Conservation (phyloP, 2,113 vertebrate genomes). For the Cyphotilapia sp. region DNA sequence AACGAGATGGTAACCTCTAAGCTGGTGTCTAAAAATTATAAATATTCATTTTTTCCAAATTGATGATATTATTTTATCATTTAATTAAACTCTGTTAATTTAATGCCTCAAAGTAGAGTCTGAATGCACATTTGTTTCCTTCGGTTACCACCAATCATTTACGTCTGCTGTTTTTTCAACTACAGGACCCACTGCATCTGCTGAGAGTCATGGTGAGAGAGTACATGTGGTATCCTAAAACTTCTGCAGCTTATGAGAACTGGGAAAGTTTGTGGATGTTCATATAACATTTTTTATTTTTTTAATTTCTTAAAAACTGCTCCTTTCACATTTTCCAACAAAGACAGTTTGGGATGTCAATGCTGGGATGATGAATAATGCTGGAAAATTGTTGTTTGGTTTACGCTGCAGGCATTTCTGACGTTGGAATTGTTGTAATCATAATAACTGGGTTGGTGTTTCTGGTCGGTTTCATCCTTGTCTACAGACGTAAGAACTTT, state of each 20-base stretch:
- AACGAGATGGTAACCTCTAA: rapidly evolving
- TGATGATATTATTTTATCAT: neutral
- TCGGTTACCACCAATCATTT: neutral
- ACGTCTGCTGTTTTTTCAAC: rapidly evolving
- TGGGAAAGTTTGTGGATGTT: neutral
- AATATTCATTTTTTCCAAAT: rapidly evolving
- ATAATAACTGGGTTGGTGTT: neutral
- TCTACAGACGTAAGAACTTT: neutral
- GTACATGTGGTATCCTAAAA: neutral
- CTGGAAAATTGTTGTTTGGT: neutral
- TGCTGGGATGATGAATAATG: neutral
- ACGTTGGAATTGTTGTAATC: rapidly evolving
- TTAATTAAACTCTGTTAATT: neutral
- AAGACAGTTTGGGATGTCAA: neutral
- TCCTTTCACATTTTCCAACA: neutral
- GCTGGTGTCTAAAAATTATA: neutral
- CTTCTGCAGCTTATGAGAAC: neutral
- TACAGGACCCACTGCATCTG: neutral
- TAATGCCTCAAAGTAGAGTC: neutral
- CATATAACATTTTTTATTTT: neutral
- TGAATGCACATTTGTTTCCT: neutral
- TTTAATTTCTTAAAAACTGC: neutral
- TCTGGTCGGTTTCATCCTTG: neutral
- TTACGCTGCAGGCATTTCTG: neutral
- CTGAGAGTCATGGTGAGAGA: neutral